Evolutionary conservation across 1,140 invertebrate genomes (phyloP).

Genomic region (Neotoxoptera formosana): DNA sequence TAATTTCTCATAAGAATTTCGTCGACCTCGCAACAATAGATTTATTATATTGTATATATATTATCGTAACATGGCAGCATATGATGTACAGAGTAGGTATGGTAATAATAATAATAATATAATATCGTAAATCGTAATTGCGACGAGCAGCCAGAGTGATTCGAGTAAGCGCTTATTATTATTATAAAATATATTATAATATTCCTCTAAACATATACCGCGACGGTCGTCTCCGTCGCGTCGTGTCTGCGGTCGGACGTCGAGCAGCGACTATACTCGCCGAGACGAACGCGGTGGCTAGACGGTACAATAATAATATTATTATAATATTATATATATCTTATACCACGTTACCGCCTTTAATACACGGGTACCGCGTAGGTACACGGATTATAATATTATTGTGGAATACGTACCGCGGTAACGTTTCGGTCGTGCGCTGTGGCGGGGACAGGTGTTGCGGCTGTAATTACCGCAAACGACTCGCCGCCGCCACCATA

Average conservation of each 20-base stretch:
- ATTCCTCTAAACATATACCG: neutral
- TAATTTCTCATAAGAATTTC: neutral
- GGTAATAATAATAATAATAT: neutral
- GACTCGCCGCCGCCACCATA: neutral
- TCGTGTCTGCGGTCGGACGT: neutral
- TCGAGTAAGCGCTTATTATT: neutral
- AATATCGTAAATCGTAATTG: neutral
- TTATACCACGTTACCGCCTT: neutral
- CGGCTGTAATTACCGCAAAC: constrained; percentile 52
- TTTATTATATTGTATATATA: neutral
- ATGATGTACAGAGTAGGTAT: neutral
- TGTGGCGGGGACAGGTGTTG: constrained; percentile 37
- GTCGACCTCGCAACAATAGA: neutral
- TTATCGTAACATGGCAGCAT: neutral
- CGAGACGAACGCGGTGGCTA: no score
- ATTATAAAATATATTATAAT: neutral
- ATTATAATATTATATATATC: neutral
- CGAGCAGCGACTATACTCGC: no score
- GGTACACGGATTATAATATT: neutral
- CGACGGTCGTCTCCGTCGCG: neutral
- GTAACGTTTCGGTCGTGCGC: neutral
- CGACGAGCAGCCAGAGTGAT: neutral
- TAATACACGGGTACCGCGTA: neutral
- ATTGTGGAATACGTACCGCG: neutral
- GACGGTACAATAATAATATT: neutral